Evolutionary conservation across 2,888 invertebrate genomes (phyloP).

Genomic region (Erebia palarica): DNA sequence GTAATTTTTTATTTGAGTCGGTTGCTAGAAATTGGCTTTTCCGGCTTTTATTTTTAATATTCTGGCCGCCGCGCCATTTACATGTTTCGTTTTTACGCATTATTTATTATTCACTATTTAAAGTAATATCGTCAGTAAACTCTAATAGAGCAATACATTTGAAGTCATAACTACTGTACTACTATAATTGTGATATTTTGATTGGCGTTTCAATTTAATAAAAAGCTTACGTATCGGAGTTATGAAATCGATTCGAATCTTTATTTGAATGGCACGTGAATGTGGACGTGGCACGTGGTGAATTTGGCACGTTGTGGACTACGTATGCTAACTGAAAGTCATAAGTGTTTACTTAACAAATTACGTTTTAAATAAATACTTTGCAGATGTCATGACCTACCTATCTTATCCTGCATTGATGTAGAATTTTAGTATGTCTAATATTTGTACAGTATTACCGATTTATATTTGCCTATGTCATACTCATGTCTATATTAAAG

Average conservation of each 20-base stretch:
- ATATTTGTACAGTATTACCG: background rate
- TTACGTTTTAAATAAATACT: conserved; percentile 8
- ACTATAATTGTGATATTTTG: conserved; percentile 16
- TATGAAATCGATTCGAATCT: conserved; percentile 24
- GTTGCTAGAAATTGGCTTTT: too few species aligned
- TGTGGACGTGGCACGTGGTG: too few species aligned
- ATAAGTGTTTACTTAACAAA: conserved; percentile 17
- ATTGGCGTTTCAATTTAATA: conserved; percentile 31
- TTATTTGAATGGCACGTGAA: conserved; percentile 13
- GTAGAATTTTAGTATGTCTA: too few species aligned
- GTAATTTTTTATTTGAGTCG: too few species aligned
- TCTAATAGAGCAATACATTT: background rate
- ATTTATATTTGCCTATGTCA: background rate
- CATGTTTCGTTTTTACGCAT: too few species aligned
- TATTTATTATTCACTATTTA: too few species aligned
- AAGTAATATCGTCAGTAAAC: too few species aligned
- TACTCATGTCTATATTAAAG: too few species aligned
- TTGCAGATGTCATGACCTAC: background rate
- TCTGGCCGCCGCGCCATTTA: too few species aligned
- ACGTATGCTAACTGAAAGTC: conserved; percentile 15
- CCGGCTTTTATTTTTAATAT: too few species aligned
- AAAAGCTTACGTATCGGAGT: conserved; percentile 17
- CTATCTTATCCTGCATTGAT: too few species aligned
- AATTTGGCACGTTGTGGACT: conserved; percentile 14
- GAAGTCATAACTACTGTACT: background rate